Evolutionary conservation across 2,888 invertebrate species (phyloP).

Genomic region (Ophion slaviceki): DNA sequence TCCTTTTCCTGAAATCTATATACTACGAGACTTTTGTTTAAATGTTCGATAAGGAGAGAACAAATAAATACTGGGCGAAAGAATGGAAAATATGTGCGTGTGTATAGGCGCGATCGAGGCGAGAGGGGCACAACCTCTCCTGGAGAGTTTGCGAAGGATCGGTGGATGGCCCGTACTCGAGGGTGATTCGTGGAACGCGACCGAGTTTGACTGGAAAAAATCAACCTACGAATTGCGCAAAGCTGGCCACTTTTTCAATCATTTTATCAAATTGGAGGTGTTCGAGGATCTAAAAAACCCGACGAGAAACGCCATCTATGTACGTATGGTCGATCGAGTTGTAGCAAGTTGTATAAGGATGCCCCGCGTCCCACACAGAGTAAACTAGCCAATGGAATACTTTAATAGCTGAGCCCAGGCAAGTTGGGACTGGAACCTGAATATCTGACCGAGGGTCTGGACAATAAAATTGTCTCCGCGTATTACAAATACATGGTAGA

Average conservation of each 20-base stretch:
- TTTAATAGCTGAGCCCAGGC: too few relatives aligned
- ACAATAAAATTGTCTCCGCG: too few relatives aligned
- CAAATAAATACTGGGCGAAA: too few relatives aligned
- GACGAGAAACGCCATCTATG: too few relatives aligned
- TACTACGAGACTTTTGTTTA: too few relatives aligned
- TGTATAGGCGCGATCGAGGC: constrained; percentile 90
- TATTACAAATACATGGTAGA: neutral
- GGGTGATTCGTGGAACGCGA: constrained; percentile 89
- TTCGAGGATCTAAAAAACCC: constrained; percentile 93
- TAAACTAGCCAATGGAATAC: too few relatives aligned
- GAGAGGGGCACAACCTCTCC: constrained; percentile 90
- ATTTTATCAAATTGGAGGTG: constrained; percentile 95
- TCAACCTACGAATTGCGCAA: constrained; percentile 92
- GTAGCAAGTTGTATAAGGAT: too few relatives aligned
- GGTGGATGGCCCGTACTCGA: constrained; percentile 97
- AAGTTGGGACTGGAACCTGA: too few relatives aligned
- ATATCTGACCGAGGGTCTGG: too few relatives aligned
- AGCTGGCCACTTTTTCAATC: constrained; percentile 94
- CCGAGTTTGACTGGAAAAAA: constrained; percentile 91
- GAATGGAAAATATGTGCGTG: neutral
- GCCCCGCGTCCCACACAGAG: too few relatives aligned
- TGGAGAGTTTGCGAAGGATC: constrained; percentile 89
- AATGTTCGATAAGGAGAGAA: neutral
- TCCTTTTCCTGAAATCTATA: neutral
- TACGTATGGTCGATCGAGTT: too few relatives aligned